Evolutionary conservation across 2,888 invertebrate species (phyloP).

Genomic region (Encarsia formosa): DNA sequence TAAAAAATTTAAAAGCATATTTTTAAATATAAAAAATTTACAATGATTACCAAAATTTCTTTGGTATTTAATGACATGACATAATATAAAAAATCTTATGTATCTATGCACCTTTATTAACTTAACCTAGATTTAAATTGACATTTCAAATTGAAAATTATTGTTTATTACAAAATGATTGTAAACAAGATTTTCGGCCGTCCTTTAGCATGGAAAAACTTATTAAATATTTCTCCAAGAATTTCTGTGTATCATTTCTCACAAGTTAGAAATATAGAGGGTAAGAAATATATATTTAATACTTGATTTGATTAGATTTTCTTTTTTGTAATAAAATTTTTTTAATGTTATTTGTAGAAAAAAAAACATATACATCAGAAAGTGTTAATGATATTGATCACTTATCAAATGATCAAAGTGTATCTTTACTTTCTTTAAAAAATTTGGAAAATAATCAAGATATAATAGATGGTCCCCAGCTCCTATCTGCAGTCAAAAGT

Average conservation of each 20-base stretch:
- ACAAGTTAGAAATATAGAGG: neutral
- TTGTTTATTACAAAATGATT: neutral
- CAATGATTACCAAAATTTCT: too few species aligned
- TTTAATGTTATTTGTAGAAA: neutral
- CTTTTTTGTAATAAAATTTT: neutral
- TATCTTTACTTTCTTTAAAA: neutral
- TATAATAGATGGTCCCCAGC: neutral
- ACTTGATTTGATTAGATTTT: too few species aligned
- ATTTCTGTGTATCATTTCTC: neutral
- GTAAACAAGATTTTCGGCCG: neutral
- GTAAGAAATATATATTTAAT: too few species aligned
- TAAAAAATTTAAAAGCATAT: too few species aligned
- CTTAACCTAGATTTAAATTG: too few species aligned
- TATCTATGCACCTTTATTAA: too few species aligned
- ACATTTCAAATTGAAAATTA: neutral
- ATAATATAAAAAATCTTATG: too few species aligned
- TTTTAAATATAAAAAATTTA: too few species aligned
- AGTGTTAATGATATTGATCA: neutral
- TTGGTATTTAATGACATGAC: too few species aligned
- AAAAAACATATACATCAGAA: neutral
- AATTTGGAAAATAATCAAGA: conserved; percentile 8
- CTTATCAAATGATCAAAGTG: neutral
- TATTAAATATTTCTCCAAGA: neutral
- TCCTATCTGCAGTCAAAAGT: neutral
- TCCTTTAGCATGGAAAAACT: neutral